Evolutionary conservation across 2,888 invertebrate genomes (phyloP), one percentile per base, ranked within the genome.

Genomic region (Thereva nobilitata): DNA sequence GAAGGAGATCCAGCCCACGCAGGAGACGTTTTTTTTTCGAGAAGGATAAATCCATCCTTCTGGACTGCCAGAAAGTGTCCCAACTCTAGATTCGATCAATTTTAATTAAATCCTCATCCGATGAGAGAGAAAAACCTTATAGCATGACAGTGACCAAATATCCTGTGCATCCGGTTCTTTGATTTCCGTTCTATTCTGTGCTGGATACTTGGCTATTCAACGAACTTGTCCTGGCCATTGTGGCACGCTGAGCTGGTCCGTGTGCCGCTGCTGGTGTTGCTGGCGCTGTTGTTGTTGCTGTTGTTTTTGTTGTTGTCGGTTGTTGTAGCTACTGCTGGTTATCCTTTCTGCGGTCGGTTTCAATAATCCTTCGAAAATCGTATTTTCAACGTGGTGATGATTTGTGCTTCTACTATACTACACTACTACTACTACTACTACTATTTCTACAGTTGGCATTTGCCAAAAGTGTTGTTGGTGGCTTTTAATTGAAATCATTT

Each of bases 111-210:
- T 47, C 38, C n/a, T 47, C 59, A 10, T 35, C 49, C 34, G 38
- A 49, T 49, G 59, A 59, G 5, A 45, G 10, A 35, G 38, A 38
- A 38, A 47, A 12, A 37, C 38, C 12, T 38, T 47, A 42, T 40
- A 47, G 59, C 45, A 59, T 59, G 59, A 59, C 59, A 59, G 59
- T 59, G 59, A 59, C 59, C 59, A 49, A 59, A 59, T 49, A 59
- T 59, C 59, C 59, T 59, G 59, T 4, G 49, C 47, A 49, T 59
- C 47, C 59, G 45, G 59, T 59, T 47, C 59, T 59, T 59, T 59
- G 59, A 59, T 59, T 59, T 59, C 59, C 59, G 59, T 49, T 59
- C 47, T 49, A 59, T 47, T 57, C 47, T 59, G 47, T 47, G 47
- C 40, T 54, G 54, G 44, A 12, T 59, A 49, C 47, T 59, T 12